Evolutionary conservation across 2,888 invertebrate species (phyloP), one percentile per base, ranked within the genome.

Genomic region (Dinocampus coccinellae): DNA sequence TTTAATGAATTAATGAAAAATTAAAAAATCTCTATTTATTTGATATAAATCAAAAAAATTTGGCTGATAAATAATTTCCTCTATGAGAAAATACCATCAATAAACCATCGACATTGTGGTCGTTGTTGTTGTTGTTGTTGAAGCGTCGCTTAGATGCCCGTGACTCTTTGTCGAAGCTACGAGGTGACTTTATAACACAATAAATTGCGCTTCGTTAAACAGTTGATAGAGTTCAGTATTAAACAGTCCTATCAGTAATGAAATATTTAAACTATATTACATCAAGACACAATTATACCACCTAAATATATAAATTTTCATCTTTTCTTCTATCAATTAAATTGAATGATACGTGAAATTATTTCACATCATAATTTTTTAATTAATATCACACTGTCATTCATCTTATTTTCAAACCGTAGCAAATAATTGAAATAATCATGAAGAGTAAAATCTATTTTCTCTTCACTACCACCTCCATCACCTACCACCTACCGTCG

Each of bases 201-300:
- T 83, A 83, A 84, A 84, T 83, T 81, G 79, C 77, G 83, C 81
- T 83, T 84, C 83, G 83, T 83, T 84, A 82, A 81, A 80, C 82
- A 82, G 79, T 83, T 84, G 83, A 85, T 83, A 81, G 79, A 82
- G 83, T 81, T 81, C 77, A 79, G 76, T 75, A 77, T 73, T n/a
- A n/a, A 70, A 60, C 64, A 76, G 63, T 67, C 66, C 75, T 74
- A 78, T 80, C 81, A 78, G 77, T 79, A 79, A 80, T 81, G 80
- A 76, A 76, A 75, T 36, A 63, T 24, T 52, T 68, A 75, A 73
- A 69, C 70, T 74, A 75, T 76, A 16, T 16, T 20, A 16, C 16
- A 29, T 47, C 47, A 2, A n/a, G n/a, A 16, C 16, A 47, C 16
- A 47, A 47, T 16, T 47, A 47, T 33, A n/a, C 29, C 7, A 3